These are phyloP conservation scores for Carassius carassius DNA, from an alignment of 2,113 vertebrate species.

Conservation along the genomic window DNA sequence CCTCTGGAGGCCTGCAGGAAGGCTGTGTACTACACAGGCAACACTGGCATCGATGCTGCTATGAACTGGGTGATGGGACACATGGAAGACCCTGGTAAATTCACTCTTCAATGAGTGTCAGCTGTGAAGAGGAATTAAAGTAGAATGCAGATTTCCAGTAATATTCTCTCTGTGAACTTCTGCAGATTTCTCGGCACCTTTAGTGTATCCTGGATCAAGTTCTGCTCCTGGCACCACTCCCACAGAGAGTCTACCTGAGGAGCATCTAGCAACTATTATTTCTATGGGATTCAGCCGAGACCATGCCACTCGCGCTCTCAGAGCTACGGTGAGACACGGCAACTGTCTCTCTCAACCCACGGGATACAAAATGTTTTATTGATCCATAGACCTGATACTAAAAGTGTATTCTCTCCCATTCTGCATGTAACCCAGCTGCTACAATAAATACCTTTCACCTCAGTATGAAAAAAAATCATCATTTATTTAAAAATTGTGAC, in stretches of 20 bases:
- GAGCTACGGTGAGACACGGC: constrained; percentile 84
- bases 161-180: constrained; percentile 46
- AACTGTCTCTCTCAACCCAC: background rate
- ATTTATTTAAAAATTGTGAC: background rate
- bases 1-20: constrained; percentile 96
- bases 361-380: background rate
- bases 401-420: background rate
- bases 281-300: constrained; percentile 99
- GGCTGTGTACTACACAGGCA: constrained; percentile 96
- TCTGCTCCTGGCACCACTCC: constrained; percentile 78
- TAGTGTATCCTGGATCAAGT: constrained; percentile 92
- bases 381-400: background rate
- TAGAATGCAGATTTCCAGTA: background rate
- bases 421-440: background rate
- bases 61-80: constrained; percentile 99
- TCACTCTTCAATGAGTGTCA: background rate
- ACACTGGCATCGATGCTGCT: constrained; percentile 93
- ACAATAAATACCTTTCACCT: background rate
- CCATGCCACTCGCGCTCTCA: constrained; percentile 92
- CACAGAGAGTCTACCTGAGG: constrained; percentile 88
- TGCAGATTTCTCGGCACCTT: constrained; percentile 91
- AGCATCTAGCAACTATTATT: constrained; percentile 93
- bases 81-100: constrained; percentile 95
- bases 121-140: background rate
- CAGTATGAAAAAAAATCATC: background rate